These are phyloP conservation scores for Diacarnus erythraeanus DNA, from an alignment of 37 sponge, comb jelly and placozoan genomes.

Conservation along the genomic window DNA sequence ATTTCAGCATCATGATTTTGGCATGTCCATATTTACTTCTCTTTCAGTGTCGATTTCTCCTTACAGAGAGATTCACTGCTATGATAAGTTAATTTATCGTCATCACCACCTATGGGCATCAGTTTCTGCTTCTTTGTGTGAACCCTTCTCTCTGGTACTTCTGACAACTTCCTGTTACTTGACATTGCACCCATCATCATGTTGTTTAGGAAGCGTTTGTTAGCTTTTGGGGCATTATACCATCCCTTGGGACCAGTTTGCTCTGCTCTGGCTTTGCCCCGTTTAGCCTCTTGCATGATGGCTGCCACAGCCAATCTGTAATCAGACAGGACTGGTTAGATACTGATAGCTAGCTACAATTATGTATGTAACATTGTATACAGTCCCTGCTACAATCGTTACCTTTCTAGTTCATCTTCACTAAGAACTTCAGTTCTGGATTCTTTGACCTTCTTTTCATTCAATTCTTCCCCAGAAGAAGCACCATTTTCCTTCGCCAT, in stretches of 20 bases:
- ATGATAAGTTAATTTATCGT: too few relatives aligned
- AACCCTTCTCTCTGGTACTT: too few relatives aligned
- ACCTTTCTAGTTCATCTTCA: constrained; percentile 27
- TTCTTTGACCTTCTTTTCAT: too few relatives aligned
- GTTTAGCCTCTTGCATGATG: constrained; percentile 22
- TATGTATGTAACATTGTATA: not conserved
- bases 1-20: too few relatives aligned
- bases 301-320: constrained; percentile 39
- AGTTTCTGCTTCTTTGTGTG: not conserved
- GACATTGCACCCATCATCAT: constrained; percentile 6
- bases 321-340: too few relatives aligned
- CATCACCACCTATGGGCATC: not conserved
- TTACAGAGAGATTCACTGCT: too few relatives aligned
- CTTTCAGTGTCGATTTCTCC: too few relatives aligned
- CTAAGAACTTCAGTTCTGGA: not conserved
- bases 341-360: too few relatives aligned
- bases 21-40: too few relatives aligned
- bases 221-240: constrained; percentile 15
- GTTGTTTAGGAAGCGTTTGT: constrained; percentile 36
- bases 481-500: too few relatives aligned
- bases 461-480: too few relatives aligned
- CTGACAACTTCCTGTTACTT: constrained; percentile 24
- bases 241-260: constrained; percentile 28
- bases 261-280: constrained; percentile 27
- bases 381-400: not conserved